Percentiles rank a stretch among this genome's conserved stretches.
These are phyloP conservation scores for Linyphia triangularis DNA, from an alignment of 2,888 invertebrate genomes.

Conservation along the genomic window DNA sequence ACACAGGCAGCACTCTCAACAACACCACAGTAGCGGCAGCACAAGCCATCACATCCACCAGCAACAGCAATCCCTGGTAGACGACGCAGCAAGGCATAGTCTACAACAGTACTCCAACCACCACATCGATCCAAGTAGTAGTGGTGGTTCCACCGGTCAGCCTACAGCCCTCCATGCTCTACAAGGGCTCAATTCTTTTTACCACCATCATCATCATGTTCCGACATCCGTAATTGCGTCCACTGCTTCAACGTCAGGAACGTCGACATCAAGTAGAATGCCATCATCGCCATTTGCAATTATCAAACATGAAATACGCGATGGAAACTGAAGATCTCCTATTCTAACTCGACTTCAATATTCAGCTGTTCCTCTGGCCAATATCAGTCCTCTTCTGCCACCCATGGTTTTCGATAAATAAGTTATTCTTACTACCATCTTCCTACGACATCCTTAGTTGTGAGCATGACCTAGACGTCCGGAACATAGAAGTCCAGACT, in stretches of 20 bases:
- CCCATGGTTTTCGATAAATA: too few relatives aligned
- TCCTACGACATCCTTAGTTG: too few relatives aligned
- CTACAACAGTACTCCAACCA: constrained; percentile 63
- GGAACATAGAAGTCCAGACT: too few relatives aligned
- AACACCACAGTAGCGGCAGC: constrained; percentile 32
- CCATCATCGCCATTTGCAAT: constrained; percentile 22
- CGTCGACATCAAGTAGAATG: constrained; percentile 40
- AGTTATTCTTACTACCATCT: too few relatives aligned
- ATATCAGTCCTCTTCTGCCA: too few relatives aligned
- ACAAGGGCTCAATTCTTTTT: constrained; percentile 65
- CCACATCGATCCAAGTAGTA: constrained; percentile 23
- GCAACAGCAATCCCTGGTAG: constrained; percentile 20
- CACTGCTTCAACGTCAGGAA: constrained; percentile 34
- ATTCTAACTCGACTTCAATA: too few relatives aligned
- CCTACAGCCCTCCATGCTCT: constrained; percentile 47
- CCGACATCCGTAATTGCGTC: constrained; percentile 66
- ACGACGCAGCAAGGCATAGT: constrained; percentile 32
- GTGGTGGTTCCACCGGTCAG: constrained; percentile 29
- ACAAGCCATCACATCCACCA: constrained; percentile 40
- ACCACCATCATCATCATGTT: constrained; percentile 58
- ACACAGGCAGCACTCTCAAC: constrained; percentile 27
- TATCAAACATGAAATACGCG: constrained; percentile 59
- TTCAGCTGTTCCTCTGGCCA: too few relatives aligned
- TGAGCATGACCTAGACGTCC: too few relatives aligned
- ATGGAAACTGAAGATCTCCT: constrained; percentile 8